Conservation (phyloP, 1,140 invertebrate species). For the Pseudomyrmex sp. region DNA sequence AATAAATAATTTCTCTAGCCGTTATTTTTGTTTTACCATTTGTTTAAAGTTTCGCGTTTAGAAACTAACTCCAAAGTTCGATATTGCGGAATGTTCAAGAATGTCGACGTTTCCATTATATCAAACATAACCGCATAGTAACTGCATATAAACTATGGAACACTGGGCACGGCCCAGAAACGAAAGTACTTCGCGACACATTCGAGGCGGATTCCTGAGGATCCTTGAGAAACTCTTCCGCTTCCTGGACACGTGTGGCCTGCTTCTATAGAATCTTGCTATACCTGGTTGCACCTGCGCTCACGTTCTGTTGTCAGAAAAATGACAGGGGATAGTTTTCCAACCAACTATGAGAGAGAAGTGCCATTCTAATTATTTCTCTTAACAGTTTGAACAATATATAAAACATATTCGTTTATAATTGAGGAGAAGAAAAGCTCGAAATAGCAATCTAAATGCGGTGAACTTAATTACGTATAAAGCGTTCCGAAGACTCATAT, state of each 20-base stretch:
- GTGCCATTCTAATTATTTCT: slow-evolving; percentile 37
- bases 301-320: slow-evolving; percentile 54
- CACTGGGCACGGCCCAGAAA: slow-evolving; percentile 20
- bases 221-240: slow-evolving; percentile 54
- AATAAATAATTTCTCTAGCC: not conserved
- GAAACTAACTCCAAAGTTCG: slow-evolving; percentile 5
- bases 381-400: not conserved
- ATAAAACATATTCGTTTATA: not conserved
- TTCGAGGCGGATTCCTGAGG: slow-evolving; percentile 44
- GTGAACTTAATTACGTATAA: not conserved
- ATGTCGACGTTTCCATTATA: slow-evolving; percentile 34
- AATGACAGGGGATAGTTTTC: slow-evolving; percentile 48
- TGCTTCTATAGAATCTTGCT: slow-evolving; percentile 25
- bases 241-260: slow-evolving; percentile 53
- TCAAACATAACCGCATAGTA: slow-evolving; percentile 1
- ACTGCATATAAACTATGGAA: slow-evolving; percentile 16
- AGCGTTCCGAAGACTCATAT: too few relatives aligned
- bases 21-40: not conserved
- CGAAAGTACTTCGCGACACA: slow-evolving; percentile 22
- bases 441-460: not conserved
- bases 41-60: not conserved
- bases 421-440: not conserved
- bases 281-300: slow-evolving; percentile 46
- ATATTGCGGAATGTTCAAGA: slow-evolving; percentile 2
- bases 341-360: not conserved